Evolutionary conservation across 2,113 vertebrate species (phyloP).

Genomic region (human): GRCh38 chr18:30699501-30700000

Average conservation of each 20-base stretch:
- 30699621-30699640: neutral
- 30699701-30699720: neutral
- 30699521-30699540: neutral
- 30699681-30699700: neutral
- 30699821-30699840: neutral
- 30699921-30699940: neutral
- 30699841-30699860: neutral
- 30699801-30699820: neutral
- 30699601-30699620: neutral
- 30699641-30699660: neutral
- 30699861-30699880: neutral
- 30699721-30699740: neutral
- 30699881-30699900: neutral
- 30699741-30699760: neutral
- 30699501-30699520: neutral
- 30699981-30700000: neutral
- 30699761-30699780: neutral
- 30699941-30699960: neutral
- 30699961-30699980: neutral
- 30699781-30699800: neutral
- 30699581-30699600: neutral
- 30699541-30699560: neutral
- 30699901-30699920: neutral
- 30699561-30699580: neutral
- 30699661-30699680: neutral